Conservation (phyloP, 2,797 vertebrate species). For the Hipposideros larvatus region DNA sequence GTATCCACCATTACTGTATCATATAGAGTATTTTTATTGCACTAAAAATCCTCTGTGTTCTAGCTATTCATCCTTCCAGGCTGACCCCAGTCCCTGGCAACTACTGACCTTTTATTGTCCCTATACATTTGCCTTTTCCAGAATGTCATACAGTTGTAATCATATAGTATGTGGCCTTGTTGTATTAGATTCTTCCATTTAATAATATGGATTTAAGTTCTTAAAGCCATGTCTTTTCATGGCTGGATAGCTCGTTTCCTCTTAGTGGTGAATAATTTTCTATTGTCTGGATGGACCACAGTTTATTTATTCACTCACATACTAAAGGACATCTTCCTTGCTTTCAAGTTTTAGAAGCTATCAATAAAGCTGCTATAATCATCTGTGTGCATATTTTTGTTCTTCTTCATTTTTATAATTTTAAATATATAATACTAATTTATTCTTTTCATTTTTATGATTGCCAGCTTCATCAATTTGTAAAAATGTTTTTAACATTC, state of each 20-base stretch:
- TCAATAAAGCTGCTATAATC: not conserved
- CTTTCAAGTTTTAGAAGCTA: not conserved
- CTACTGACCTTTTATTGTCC: not conserved
- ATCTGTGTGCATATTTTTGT: not conserved
- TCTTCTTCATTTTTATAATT: slow-evolving; percentile 7
- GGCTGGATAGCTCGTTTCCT: not conserved
- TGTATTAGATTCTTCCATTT: not conserved
- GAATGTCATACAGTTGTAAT: not conserved
- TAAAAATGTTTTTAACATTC: not conserved
- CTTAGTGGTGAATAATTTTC: not conserved
- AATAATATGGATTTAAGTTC: not conserved
- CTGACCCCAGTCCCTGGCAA: not conserved
- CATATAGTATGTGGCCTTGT: not conserved
- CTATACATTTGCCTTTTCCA: not conserved
- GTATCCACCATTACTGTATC: not conserved
- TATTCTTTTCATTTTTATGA: not conserved
- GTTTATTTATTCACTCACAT: not conserved
- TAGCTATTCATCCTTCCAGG: not conserved
- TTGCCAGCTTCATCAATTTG: not conserved
- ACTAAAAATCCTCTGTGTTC: not conserved
- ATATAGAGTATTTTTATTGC: not conserved
- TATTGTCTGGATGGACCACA: not conserved
- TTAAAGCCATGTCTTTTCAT: not conserved
- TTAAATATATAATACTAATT: not conserved
- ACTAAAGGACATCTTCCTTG: not conserved